Evolutionary conservation across 2,888 invertebrate genomes (phyloP).

Genomic region (Dorcus parallelipipedus): DNA sequence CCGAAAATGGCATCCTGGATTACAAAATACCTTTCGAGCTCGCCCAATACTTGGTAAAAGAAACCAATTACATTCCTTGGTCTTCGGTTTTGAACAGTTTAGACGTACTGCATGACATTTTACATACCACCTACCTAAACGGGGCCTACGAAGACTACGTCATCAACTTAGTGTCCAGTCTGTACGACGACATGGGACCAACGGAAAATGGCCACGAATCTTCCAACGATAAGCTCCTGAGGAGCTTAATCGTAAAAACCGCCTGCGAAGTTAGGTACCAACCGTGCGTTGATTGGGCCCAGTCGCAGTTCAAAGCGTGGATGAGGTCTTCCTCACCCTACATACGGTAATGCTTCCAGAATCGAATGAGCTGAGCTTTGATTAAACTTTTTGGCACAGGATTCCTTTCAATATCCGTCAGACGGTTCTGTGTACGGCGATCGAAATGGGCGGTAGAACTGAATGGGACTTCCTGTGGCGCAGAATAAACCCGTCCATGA

Average conservation of each 20-base stretch:
- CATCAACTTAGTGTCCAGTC: constrained; percentile 45
- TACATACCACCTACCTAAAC: constrained; percentile 53
- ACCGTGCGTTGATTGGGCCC: constrained; percentile 56
- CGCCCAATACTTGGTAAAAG: constrained; percentile 60
- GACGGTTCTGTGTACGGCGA: constrained; percentile 60
- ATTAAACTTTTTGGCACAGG: constrained; percentile 40
- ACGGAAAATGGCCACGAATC: constrained; percentile 51
- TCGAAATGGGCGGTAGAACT: constrained; percentile 59
- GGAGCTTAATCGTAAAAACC: constrained; percentile 56
- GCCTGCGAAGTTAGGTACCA: constrained; percentile 58
- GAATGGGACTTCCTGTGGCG: constrained; percentile 73
- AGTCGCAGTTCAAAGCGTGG: constrained; percentile 47
- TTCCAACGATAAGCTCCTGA: constrained; percentile 57
- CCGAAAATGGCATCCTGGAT: constrained; percentile 56
- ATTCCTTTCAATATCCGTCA: constrained; percentile 64
- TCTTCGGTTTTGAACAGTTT: constrained; percentile 57
- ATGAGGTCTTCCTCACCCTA: constrained; percentile 36
- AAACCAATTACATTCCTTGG: constrained; percentile 67
- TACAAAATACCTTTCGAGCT: constrained; percentile 62
- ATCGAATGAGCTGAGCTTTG: neutral
- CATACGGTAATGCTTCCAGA: constrained; percentile 36
- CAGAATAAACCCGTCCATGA: constrained; percentile 41
- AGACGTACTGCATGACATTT: constrained; percentile 51
- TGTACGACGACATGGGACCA: constrained; percentile 54
- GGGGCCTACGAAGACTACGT: constrained; percentile 51